Base-by-base conservation (phyloP, 1,140 invertebrate species). In the Drosophila simulans region DNA sequence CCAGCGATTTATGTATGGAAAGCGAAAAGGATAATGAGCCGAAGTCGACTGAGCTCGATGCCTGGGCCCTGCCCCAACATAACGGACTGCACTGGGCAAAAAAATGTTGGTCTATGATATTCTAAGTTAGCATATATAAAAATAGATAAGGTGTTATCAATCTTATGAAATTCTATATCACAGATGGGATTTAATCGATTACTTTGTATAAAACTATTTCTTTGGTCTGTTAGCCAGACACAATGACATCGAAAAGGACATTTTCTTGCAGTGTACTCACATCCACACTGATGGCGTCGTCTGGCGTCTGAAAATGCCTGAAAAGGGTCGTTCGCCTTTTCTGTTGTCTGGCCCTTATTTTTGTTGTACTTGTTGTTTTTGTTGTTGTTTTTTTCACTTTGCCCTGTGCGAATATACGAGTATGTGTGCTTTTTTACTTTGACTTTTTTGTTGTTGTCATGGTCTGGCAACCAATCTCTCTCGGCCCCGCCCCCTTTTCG, bases 321-420 rank as follows among this genome's bases (percentile, higher is more conserved):
- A 91, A 86, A 91, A 91, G 80, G 88, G 84, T 91, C 88, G 84
- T 91, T 91, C 89, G 88, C 88, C 88, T 91, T 91, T 89, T 91
- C 89, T 84, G 73, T 84, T 90, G 83, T 88, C 88, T 88, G 83
- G 84, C 77, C 64, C 73, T 74, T 74, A 72, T 82, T 86, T 88
- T 86, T 89, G 71, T 66, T 88, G 80, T 71, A 59, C 40, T 60
- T 63, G 58, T 70, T 84, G 71, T 84, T 80, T 56, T 55, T 84
- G 72, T 55, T 84, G 72, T 62, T 53, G 43, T 70, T 70, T 55
- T 68, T 10, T 31, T 7, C 27, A 31, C 59, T 63, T 60, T 57
- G 42, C 53, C 59, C 31, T 20, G 37, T 68, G 49, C 27, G 49
- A 66, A 40, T 34, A n/a, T 43, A 13, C n/a, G 11, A 45, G 49